These are phyloP conservation scores for Poicephalus meyeri DNA, from an alignment of 2,113 vertebrate species.

Conservation along the genomic window DNA sequence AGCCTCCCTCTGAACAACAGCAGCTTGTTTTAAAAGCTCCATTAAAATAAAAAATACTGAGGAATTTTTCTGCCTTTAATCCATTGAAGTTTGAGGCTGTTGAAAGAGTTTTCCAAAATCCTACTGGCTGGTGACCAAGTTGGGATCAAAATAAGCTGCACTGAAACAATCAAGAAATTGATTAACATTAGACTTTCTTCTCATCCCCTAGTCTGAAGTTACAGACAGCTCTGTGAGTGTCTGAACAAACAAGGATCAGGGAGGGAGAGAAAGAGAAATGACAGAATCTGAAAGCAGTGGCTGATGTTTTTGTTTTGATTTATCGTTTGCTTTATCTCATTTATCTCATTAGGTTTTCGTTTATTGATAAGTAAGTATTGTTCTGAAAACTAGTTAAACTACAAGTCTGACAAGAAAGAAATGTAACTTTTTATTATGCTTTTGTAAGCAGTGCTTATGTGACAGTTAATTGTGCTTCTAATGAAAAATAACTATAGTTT, in stretches of 20 bases:
- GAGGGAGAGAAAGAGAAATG: not conserved
- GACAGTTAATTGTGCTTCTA: not conserved
- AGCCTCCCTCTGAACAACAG: not conserved
- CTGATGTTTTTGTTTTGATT: not conserved
- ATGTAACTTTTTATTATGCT: not conserved
- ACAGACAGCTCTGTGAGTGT: not conserved
- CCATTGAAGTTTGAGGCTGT: not conserved
- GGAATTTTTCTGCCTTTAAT: not conserved
- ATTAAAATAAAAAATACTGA: not conserved
- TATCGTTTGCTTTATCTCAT: not conserved
- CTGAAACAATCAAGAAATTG: not conserved
- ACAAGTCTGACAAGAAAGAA: not conserved
- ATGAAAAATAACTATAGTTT: not conserved
- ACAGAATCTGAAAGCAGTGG: not conserved
- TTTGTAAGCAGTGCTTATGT: not conserved
- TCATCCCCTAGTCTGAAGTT: not conserved
- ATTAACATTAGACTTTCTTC: not conserved
- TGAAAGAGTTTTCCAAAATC: not conserved
- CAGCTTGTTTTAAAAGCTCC: not conserved
- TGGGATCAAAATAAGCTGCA: not conserved
- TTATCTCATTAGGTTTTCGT: not conserved
- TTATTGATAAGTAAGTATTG: not conserved
- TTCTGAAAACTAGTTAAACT: not conserved
- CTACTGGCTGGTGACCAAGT: not conserved
- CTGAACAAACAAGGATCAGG: not conserved